These are phyloP conservation scores for Nomada lathburiana DNA, from an alignment of 2,888 invertebrate genomes.

Conservation along the genomic window DNA sequence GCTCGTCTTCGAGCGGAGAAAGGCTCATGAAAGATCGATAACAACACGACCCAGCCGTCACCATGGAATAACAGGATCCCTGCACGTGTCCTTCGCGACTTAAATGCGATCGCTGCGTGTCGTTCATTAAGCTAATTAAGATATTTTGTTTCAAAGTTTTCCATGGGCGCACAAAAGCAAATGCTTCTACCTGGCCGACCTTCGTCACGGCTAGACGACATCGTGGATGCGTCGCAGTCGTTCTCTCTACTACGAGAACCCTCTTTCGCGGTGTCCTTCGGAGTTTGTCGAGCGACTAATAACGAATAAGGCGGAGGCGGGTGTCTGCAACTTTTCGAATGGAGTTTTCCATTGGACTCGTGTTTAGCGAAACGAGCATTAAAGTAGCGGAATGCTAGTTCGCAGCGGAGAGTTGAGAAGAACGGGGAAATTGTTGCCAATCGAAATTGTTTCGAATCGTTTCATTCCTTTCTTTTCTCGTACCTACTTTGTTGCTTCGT, in stretches of 20 bases:
- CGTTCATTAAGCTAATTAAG: constrained; percentile 48
- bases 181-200: background rate
- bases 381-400: constrained; percentile 12
- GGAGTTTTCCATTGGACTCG: background rate
- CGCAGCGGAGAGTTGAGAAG: too few relatives aligned
- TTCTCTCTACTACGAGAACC: background rate
- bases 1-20: background rate
- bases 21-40: constrained; percentile 1
- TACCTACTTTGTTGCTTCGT: background rate
- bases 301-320: background rate
- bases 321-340: constrained; percentile 12
- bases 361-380: background rate
- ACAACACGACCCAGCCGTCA: background rate
- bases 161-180: background rate
- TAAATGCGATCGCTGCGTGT: background rate
- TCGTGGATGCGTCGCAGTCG: background rate
- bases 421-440: constrained; percentile 1
- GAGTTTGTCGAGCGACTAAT: constrained; percentile 16
- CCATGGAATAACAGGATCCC: background rate
- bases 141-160: constrained; percentile 27
- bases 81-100: constrained; percentile 20
- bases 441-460: background rate
- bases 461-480: background rate
- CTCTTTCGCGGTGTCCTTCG: constrained; percentile 16
- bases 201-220: background rate